Evolutionary conservation across 2,113 vertebrate species (phyloP).

Genomic region (Takifugu flavidus): DNA sequence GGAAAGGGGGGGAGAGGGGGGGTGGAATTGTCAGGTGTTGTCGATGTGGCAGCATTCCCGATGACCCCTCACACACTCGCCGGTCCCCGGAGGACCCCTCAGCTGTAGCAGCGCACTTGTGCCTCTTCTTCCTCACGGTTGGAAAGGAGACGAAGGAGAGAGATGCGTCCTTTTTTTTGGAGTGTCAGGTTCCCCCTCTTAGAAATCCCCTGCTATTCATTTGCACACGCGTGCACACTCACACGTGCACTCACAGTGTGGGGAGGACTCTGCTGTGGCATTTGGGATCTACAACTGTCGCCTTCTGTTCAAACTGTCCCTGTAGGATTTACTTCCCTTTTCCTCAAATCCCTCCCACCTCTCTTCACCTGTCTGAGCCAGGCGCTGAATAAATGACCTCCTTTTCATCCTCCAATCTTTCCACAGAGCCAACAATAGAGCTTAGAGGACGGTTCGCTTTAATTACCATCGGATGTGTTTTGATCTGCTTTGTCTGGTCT

Average conservation of each 20-base stretch:
- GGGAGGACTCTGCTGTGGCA: constrained; percentile 52
- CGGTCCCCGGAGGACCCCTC: constrained; percentile 52
- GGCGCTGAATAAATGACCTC: constrained; percentile 40
- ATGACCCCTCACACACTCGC: constrained; percentile 55
- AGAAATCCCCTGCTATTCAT: constrained; percentile 56
- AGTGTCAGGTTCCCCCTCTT: constrained; percentile 53
- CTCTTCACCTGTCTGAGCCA: constrained; percentile 39
- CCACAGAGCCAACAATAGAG: constrained; percentile 34
- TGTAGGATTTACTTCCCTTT: constrained; percentile 38
- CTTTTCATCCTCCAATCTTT: constrained; percentile 32
- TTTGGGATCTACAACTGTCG: constrained; percentile 65
- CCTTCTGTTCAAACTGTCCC: constrained; percentile 57
- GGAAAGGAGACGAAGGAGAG: constrained; percentile 5
- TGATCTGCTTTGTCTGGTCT: constrained; percentile 36
- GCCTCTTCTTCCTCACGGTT: constrained; percentile 50
- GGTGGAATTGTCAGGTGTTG: constrained; percentile 7
- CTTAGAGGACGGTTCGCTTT: constrained; percentile 21
- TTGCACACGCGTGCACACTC: constrained; percentile 28
- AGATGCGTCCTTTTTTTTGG: constrained; percentile 41
- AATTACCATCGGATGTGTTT: constrained; percentile 35
- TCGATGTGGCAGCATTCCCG: constrained; percentile 13
- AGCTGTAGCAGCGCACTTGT: constrained; percentile 65
- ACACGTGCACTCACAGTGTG: constrained; percentile 43
- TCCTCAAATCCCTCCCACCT: constrained; percentile 5
- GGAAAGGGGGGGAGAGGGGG: constrained; percentile 10